phyloP scores from a whole-genome alignment of 1,140 invertebrate genomes.

The Piezodorus guildinii region DNA sequence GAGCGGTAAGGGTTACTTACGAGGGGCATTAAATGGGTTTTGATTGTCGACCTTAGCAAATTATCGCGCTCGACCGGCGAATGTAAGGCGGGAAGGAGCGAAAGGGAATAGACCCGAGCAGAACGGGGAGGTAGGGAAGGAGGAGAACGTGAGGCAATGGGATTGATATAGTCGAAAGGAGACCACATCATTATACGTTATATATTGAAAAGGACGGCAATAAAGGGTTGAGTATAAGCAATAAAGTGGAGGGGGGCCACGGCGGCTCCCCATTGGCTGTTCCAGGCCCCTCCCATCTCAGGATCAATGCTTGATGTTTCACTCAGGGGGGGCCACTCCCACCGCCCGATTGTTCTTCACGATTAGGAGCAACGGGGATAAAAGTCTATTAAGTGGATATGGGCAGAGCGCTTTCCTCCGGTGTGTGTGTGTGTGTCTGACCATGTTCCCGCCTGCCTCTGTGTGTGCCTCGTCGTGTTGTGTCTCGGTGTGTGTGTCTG shows the following conservation, averaged over 20 bases:
- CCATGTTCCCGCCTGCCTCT: too few species aligned
- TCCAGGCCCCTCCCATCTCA: slow-evolving; percentile 18
- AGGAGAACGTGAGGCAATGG: neutral
- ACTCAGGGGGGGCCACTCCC: slow-evolving; percentile 18
- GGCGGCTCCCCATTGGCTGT: slow-evolving; percentile 14
- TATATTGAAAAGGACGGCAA: slow-evolving; percentile 25
- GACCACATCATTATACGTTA: slow-evolving; percentile 26
- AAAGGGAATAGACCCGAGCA: too few species aligned
- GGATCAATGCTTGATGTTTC: slow-evolving; percentile 24
- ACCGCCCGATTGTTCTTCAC: slow-evolving; percentile 18
- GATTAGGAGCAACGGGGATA: slow-evolving; percentile 22
- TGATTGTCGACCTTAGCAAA: too few species aligned
- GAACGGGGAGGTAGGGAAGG: neutral
- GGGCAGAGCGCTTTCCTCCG: neutral
- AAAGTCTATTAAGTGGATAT: slow-evolving; percentile 20
- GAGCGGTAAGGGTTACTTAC: too few species aligned
- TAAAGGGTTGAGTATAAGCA: slow-evolving; percentile 22
- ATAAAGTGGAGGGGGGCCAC: slow-evolving; percentile 8
- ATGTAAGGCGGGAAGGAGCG: too few species aligned
- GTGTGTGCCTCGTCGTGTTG: too few species aligned
- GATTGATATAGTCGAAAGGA: slow-evolving; percentile 19
- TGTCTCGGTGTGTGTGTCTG: too few species aligned
- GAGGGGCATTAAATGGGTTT: too few species aligned
- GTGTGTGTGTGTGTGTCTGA: too few species aligned
- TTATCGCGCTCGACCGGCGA: too few species aligned